Conservation (phyloP, 2,888 invertebrate genomes). For the Andrena haemorrhoa region DNA sequence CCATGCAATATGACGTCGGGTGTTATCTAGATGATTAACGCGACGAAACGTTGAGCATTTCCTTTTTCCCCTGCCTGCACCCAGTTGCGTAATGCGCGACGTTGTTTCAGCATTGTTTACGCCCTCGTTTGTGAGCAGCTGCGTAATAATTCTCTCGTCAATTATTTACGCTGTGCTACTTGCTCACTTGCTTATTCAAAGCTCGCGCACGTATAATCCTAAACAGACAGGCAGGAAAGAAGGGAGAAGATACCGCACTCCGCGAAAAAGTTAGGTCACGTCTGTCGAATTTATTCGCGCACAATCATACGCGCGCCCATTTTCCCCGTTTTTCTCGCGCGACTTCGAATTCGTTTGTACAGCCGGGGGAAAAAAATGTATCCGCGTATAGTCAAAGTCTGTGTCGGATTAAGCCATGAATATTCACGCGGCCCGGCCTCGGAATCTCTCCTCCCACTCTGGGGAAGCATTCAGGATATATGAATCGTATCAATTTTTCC, state of each 20-base stretch:
- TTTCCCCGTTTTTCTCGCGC: neutral
- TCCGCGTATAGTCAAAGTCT: neutral
- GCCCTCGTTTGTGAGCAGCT: neutral
- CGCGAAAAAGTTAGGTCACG: neutral
- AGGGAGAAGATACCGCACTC: neutral
- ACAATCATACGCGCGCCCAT: neutral
- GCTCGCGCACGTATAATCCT: slow-evolving; percentile 5
- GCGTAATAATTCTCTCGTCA: slow-evolving; percentile 44
- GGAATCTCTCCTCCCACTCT: neutral
- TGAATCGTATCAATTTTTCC: neutral
- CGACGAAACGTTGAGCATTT: slow-evolving; percentile 31
- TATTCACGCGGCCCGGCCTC: slow-evolving; percentile 18
- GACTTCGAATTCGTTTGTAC: neutral
- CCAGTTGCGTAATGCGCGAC: slow-evolving; percentile 2
- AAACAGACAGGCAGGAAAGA: neutral
- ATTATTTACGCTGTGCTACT: slow-evolving; percentile 26
- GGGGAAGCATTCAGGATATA: slow-evolving; percentile 10
- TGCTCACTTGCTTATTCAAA: slow-evolving; percentile 21
- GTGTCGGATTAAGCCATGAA: slow-evolving; percentile 5
- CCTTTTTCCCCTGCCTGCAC: slow-evolving; percentile 21
- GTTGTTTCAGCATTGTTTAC: slow-evolving; percentile 29
- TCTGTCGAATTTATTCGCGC: slow-evolving; percentile 22
- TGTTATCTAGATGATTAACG: slow-evolving; percentile 52
- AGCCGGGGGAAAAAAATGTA: slow-evolving; percentile 6
- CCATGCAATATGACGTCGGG: slow-evolving; percentile 43